These are phyloP conservation scores for Antedon mediterranea DNA, from an alignment of 53 echinoderm and acorn worm genomes.

Conservation along the genomic window DNA sequence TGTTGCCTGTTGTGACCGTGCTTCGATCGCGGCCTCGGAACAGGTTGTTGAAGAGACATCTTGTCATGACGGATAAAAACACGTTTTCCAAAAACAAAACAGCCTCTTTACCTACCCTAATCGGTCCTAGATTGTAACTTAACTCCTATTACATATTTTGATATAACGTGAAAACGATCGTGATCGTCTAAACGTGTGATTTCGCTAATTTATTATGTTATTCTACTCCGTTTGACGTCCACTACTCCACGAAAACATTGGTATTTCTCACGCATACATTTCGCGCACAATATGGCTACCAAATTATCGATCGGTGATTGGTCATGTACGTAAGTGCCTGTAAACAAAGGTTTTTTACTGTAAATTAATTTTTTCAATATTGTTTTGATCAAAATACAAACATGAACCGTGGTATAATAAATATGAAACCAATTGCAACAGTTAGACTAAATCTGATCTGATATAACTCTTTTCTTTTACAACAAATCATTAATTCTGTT, in stretches of 20 bases:
- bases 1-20: slow-evolving; percentile 7
- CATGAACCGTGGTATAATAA: background rate
- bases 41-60: background rate
- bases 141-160: background rate
- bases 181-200: background rate
- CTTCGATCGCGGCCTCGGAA: slow-evolving; percentile 24
- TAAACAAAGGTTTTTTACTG: background rate
- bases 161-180: background rate
- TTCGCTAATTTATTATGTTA: background rate
- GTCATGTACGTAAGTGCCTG: background rate
- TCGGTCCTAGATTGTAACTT: background rate
- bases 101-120: background rate
- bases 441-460: background rate
- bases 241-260: background rate
- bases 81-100: background rate
- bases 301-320: background rate
- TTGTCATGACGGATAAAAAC: slow-evolving; percentile 3
- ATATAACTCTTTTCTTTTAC: background rate
- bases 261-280: background rate
- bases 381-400: background rate
- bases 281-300: background rate
- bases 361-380: background rate
- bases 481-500: background rate
- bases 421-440: background rate
- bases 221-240: background rate